Conservation (phyloP, 2,888 invertebrate genomes). For the Xestia c-nigrum region DNA sequence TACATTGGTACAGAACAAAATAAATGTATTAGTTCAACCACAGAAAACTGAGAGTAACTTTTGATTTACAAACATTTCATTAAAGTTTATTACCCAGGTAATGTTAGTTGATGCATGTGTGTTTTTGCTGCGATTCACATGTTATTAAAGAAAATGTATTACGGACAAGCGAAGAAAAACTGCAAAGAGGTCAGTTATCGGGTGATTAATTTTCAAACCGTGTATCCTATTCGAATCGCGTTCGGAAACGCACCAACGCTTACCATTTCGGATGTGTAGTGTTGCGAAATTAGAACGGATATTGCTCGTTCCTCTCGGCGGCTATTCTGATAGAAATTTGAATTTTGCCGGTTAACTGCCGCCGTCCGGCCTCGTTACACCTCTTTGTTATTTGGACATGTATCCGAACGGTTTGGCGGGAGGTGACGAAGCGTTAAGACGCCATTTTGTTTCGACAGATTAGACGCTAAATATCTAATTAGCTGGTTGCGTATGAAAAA, state of each 20-base stretch:
- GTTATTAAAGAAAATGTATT: slow-evolving; percentile 16
- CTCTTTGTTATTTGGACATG: slow-evolving; percentile 84
- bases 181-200: slow-evolving; percentile 56
- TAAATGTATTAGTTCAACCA: background rate
- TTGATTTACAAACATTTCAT: slow-evolving; percentile 1
- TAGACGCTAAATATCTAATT: slow-evolving; percentile 64
- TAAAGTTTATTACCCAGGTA: slow-evolving; percentile 14
- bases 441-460: slow-evolving; percentile 69
- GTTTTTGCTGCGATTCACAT: slow-evolving; percentile 29
- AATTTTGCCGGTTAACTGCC: slow-evolving; percentile 90
- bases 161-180: slow-evolving; percentile 6
- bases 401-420: slow-evolving; percentile 67
- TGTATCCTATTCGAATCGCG: slow-evolving; percentile 69
- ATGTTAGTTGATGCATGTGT: background rate
- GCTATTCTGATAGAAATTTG: slow-evolving; percentile 88
- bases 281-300: slow-evolving; percentile 90
- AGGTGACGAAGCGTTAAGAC: slow-evolving; percentile 69
- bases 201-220: slow-evolving; percentile 65
- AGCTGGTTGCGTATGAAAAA: slow-evolving; percentile 41
- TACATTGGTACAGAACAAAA: slow-evolving; percentile 7
- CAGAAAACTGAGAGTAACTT: background rate
- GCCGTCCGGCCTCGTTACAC: slow-evolving; percentile 83
- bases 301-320: slow-evolving; percentile 87
- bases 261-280: slow-evolving; percentile 78
- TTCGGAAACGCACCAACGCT: slow-evolving; percentile 85